Conservation (phyloP, 2,888 invertebrate species). For the Muscina levida region DNA sequence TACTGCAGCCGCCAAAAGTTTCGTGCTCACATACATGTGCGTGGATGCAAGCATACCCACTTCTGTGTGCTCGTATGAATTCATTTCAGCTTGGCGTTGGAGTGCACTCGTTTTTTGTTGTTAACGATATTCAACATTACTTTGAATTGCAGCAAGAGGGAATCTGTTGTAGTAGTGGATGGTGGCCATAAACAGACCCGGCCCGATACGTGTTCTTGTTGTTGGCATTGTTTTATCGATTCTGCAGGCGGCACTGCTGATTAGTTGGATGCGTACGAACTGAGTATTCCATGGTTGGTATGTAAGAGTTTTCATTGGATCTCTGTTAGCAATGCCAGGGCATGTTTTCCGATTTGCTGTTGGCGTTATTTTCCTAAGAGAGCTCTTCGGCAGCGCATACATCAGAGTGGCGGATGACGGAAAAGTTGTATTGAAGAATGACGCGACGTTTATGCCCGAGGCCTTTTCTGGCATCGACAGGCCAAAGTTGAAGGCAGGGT, state of each 20-base stretch:
- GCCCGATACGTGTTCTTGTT: background rate
- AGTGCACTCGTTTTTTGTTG: background rate
- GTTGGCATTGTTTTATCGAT: slow-evolving; percentile 33
- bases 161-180: background rate
- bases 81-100: background rate
- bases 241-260: slow-evolving; percentile 4
- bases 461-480: no score
- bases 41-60: background rate
- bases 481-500: background rate
- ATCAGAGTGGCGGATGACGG: slow-evolving; percentile 8
- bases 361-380: slow-evolving; percentile 12
- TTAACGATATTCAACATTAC: background rate
- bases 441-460: background rate
- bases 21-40: slow-evolving; percentile 27
- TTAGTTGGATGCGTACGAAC: slow-evolving; percentile 23
- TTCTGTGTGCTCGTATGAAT: background rate
- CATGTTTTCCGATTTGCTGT: slow-evolving; percentile 11
- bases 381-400: background rate
- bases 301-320: slow-evolving; percentile 16
- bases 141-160: slow-evolving; percentile 1
- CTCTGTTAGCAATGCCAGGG: background rate
- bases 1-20: background rate
- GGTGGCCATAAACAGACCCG: slow-evolving; percentile 7
- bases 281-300: background rate
- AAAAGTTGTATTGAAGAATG: slow-evolving; percentile 2